A percentile compares a stretch with the other conserved stretches of the same genome.
Evolutionary conservation across 2,888 invertebrate species (phyloP).

Genomic region (Drosophila emarginata): DNA sequence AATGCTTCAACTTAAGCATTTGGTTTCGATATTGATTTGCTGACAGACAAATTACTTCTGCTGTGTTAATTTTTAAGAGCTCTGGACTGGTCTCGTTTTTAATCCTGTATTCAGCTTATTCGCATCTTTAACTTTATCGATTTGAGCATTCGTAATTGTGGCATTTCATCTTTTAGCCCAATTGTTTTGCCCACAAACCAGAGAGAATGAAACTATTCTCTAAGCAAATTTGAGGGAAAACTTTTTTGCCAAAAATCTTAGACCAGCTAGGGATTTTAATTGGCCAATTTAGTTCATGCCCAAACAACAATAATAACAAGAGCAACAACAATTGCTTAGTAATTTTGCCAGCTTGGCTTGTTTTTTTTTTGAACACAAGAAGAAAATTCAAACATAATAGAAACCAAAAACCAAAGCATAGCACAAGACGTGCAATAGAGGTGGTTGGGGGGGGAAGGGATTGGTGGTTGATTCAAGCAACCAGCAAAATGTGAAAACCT

Average conservation of each 20-base stretch:
- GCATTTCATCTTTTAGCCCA: slow-evolving; percentile 1
- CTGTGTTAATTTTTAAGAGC: background rate
- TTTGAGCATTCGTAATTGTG: background rate
- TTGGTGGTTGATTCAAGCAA: background rate
- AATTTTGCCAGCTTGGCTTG: slow-evolving; percentile 63
- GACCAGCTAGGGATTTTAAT: slow-evolving; percentile 56
- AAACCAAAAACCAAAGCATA: slow-evolving; percentile 31
- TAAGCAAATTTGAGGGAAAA: slow-evolving; percentile 3
- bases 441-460: background rate
- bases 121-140: background rate
- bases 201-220: slow-evolving; percentile 24
- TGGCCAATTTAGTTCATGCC: slow-evolving; percentile 60
- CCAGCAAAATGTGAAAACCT: slow-evolving; percentile 48
- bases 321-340: slow-evolving; percentile 54
- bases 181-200: slow-evolving; percentile 16
- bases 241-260: slow-evolving; percentile 27
- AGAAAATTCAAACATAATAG: slow-evolving; percentile 39
- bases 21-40: too few species aligned
- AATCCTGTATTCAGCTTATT: background rate
- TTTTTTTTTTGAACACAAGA: slow-evolving; percentile 44
- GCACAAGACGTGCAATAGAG: slow-evolving; percentile 18
- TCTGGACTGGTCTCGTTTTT: background rate
- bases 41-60: background rate
- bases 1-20: too few species aligned
- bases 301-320: slow-evolving; percentile 1